Percentiles rank a stretch among this genome's conserved stretches.
Evolutionary conservation across 2,113 vertebrate genomes (phyloP).

Genomic region (Opisthocomus hoazin): DNA sequence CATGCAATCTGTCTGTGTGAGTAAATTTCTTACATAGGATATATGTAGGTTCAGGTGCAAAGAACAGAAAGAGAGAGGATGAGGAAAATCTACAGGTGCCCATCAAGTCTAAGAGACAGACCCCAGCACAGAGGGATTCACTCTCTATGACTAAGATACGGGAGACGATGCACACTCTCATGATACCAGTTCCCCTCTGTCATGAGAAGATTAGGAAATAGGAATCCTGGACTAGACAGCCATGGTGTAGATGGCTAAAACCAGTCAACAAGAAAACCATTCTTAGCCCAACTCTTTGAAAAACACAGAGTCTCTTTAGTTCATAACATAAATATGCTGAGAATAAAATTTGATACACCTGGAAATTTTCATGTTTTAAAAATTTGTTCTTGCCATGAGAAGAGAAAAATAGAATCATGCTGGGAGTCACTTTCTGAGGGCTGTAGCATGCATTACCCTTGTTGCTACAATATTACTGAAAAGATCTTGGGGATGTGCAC

Average conservation of each 20-base stretch:
- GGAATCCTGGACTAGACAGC: not conserved
- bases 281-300: not conserved
- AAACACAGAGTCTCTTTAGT: not conserved
- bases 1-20: not conserved
- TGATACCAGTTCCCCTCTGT: not conserved
- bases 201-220: not conserved
- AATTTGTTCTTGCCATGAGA: not conserved
- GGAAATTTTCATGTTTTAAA: not conserved
- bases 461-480: not conserved
- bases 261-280: not conserved
- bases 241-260: not conserved
- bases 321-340: not conserved
- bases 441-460: not conserved
- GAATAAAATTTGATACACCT: not conserved
- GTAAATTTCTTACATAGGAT: not conserved
- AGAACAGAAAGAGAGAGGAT: not conserved
- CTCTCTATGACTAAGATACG: not conserved
- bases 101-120: not conserved
- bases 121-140: not conserved
- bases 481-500: not conserved
- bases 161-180: not conserved
- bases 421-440: not conserved
- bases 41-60: not conserved
- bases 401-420: not conserved
- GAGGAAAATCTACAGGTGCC: not conserved